These are phyloP conservation scores for Nematopogon swammerdamellus DNA, from an alignment of 2,888 invertebrate species.

Conservation along the genomic window DNA sequence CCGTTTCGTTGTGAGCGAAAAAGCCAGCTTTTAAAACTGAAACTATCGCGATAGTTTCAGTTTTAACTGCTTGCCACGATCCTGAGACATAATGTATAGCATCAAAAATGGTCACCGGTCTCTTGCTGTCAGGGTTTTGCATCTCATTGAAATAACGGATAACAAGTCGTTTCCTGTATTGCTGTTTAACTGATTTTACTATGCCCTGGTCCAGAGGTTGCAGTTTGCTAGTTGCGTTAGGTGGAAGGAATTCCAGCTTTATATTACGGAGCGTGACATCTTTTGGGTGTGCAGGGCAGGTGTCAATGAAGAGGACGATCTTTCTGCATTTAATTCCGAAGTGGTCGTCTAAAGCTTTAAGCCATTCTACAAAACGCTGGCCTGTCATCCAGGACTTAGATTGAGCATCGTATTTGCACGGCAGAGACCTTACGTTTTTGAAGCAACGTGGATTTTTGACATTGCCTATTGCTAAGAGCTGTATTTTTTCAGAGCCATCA, in stretches of 20 bases:
- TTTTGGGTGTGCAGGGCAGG: slow-evolving; percentile 17
- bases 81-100: no score
- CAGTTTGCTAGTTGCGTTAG: slow-evolving; percentile 5
- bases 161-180: no score
- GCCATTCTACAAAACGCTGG: slow-evolving; percentile 10
- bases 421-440: slow-evolving; percentile 13
- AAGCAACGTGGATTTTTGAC: slow-evolving; percentile 16
- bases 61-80: no score
- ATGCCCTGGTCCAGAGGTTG: slow-evolving; percentile 15
- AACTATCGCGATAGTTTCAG: no score
- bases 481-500: slow-evolving; percentile 14
- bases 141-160: no score
- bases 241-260: slow-evolving; percentile 15
- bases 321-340: slow-evolving; percentile 13
- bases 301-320: slow-evolving; percentile 17
- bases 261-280: slow-evolving; percentile 11
- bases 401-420: slow-evolving; percentile 12
- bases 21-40: neutral
- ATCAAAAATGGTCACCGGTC: no score
- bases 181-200: slow-evolving; percentile 5
- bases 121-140: no score
- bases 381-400: slow-evolving; percentile 15
- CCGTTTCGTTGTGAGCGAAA: neutral
- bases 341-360: slow-evolving; percentile 12
- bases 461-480: slow-evolving; percentile 13